phyloP scores from a whole-genome alignment of 2,888 invertebrate species.

The Belgica antarctica region DNA sequence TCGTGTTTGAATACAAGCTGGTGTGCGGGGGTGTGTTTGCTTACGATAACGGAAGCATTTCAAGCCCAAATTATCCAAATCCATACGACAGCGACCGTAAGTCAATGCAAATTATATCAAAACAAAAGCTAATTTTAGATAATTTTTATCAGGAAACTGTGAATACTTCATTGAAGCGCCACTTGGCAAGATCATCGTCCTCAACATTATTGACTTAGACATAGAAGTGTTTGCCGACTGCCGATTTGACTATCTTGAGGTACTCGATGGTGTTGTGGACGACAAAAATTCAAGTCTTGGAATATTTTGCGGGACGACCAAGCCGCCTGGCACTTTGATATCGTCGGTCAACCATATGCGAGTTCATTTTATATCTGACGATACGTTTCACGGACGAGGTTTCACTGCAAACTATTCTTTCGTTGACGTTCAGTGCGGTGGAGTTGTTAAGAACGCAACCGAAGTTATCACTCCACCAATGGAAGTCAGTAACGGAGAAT shows the following conservation, averaged over 20 bases:
- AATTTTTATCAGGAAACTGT: conserved; percentile 65
- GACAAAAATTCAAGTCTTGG: conserved; percentile 64
- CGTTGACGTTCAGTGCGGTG: conserved; percentile 68
- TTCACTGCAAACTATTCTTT: conserved; percentile 75
- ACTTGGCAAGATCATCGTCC: conserved; percentile 62
- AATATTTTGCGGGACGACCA: conserved; percentile 64
- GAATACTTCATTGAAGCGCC: conserved; percentile 66
- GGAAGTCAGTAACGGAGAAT: conserved; percentile 47
- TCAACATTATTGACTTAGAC: conserved; percentile 68
- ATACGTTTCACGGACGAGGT: conserved; percentile 61
- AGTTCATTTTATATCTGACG: conserved; percentile 65
- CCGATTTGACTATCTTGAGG: conserved; percentile 58
- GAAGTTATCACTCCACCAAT: conserved; percentile 68
- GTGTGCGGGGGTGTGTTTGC: conserved; percentile 34
- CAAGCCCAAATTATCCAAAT: conserved; percentile 73
- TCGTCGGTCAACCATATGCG: conserved; percentile 73
- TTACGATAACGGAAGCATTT: background rate
- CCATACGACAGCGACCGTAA: conserved; percentile 64
- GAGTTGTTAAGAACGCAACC: conserved; percentile 61
- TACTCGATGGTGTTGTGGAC: conserved; percentile 67
- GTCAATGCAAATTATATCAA: too few relatives aligned
- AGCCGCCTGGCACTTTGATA: conserved; percentile 59
- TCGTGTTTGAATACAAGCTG: conserved; percentile 55
- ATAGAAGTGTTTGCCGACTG: conserved; percentile 56
- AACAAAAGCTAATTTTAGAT: too few relatives aligned